Percentiles rank a stretch among this genome's conserved stretches.
Conservation (phyloP, 2,888 invertebrate species). For the Rosalia funebris region DNA sequence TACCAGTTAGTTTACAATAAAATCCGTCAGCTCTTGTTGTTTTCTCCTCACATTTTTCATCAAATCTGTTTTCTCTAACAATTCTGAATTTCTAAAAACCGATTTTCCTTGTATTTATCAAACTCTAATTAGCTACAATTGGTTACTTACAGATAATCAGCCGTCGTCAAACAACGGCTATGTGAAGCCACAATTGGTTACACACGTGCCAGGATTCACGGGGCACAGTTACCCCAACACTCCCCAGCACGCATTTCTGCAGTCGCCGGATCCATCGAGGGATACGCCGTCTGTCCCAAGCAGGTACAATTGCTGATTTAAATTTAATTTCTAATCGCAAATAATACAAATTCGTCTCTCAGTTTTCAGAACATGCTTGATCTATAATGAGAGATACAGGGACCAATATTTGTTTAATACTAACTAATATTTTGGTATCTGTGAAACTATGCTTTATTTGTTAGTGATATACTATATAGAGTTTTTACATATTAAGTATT, state of each 20-base stretch:
- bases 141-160: conserved; percentile 64
- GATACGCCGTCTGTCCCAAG: conserved; percentile 81
- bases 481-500: conserved; percentile 25
- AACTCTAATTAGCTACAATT: no score
- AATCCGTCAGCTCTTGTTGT: no score
- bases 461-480: conserved; percentile 33
- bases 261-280: conserved; percentile 78
- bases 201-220: conserved; percentile 80
- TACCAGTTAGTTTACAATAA: no score
- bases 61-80: no score
- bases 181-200: conserved; percentile 85
- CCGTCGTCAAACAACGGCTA: conserved; percentile 81
- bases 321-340: conserved; percentile 41
- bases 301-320: conserved; percentile 67
- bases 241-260: conserved; percentile 75
- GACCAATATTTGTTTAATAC: conserved; percentile 28
- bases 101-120: no score
- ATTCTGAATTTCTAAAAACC: no score
- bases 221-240: conserved; percentile 70
- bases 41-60: no score
- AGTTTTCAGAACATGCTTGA: conserved; percentile 62
- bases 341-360: conserved; percentile 37
- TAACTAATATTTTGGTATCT: conserved; percentile 26
- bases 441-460: conserved; percentile 41
- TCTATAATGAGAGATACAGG: conserved; percentile 49